Evolutionary conservation across 2,797 vertebrate genomes (phyloP), one percentile per base, ranked within the genome.

Genomic region (Fratercula arctica): DNA sequence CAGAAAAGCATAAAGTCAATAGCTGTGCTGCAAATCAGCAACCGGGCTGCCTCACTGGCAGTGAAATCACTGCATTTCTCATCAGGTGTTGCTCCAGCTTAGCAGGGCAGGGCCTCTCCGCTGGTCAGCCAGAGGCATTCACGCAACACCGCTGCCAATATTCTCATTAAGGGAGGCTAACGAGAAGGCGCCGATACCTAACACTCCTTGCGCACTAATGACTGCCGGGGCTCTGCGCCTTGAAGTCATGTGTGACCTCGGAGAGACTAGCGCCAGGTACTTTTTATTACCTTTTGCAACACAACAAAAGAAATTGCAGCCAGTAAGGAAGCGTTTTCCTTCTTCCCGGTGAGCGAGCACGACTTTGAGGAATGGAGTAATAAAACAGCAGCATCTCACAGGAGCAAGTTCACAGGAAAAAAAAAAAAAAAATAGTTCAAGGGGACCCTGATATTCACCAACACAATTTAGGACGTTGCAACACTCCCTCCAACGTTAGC

Each of bases 241-340:
- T n/a, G 26, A 16, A 90, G 69, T 81, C 80, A 24, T 5, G 16
- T 45, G 80, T 78, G 73, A 90, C 76, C 83, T 29, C 11, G 23
- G 45, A n/a, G 33, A 59, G 70, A 50, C 26, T 61, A 66, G 82
- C 73, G 41, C 69, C 54, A 57, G 84, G 69, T 76, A 89, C 63
- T 79, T 82, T 93, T 90, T 75, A 78, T 75, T 76, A 81, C 92
- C 59, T 86, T 87, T 31, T 88, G 74, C 77, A 74, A 51, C 76
- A 81, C 68, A 85, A 88, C 79, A 86, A 75, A 93, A 90, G 86
- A 21, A 88, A 68, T 24, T 5, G 33, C 57, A 72, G 31, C 20
- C 53, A 17, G 35, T 10, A 15, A 89, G 59, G 88, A 85, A 88
- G 57, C 3, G 0, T 51, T 43, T 35, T 35, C 73, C 59, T 91